These are phyloP conservation scores for Gracilinanus agilis DNA, from an alignment of 2,113 vertebrate species.

Conservation along the genomic window DNA sequence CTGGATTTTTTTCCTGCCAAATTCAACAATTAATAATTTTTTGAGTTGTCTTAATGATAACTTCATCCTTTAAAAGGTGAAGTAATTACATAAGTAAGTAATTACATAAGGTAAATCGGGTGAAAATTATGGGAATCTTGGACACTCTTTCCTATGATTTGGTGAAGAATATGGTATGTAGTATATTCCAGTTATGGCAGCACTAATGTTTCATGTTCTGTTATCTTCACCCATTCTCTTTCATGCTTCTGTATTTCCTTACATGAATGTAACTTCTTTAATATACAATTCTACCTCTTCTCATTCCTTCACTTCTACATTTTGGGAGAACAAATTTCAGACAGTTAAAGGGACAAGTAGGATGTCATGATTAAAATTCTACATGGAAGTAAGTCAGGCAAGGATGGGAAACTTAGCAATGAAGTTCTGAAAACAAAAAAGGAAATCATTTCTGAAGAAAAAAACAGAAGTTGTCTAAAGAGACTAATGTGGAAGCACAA, in stretches of 20 bases:
- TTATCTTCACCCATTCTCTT: background rate
- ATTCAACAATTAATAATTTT: background rate
- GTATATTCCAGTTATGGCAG: background rate
- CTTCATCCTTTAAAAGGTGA: background rate
- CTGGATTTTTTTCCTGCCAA: background rate
- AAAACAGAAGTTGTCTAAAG: background rate
- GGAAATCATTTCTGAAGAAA: background rate
- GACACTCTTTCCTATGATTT: background rate
- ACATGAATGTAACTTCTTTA: background rate
- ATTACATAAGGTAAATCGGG: background rate
- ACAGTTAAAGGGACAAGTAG: background rate
- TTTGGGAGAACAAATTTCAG: background rate
- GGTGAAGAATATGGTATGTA: background rate
- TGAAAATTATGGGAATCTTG: background rate
- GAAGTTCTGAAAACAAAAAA: background rate
- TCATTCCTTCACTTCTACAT: background rate
- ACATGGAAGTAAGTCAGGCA: background rate
- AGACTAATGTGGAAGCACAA: background rate
- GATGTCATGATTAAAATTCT: background rate
- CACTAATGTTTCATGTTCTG: background rate
- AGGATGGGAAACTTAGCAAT: background rate
- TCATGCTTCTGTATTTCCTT: background rate
- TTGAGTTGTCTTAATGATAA: background rate
- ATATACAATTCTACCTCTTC: background rate
- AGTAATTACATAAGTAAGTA: too few species aligned